Evolutionary conservation across 2,113 vertebrate genomes (phyloP).

Genomic region (Solea solea): DNA sequence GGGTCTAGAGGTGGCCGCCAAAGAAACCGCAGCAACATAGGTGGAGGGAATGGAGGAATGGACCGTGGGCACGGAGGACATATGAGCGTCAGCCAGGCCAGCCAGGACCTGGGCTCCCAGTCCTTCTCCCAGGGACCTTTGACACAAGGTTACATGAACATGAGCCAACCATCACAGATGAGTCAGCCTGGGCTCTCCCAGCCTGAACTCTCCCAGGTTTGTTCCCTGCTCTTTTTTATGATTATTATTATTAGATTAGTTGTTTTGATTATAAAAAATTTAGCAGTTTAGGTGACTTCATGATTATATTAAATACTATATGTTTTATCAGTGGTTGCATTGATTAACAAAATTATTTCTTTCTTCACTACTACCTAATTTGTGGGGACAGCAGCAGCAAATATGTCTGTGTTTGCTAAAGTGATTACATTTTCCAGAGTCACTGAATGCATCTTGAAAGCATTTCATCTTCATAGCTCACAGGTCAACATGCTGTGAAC

Average conservation of each 20-base stretch:
- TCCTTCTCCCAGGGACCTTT: slow-evolving; percentile 96
- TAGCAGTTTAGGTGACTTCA: no score
- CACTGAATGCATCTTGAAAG: no score
- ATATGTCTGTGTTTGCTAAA: no score
- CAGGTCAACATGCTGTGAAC: no score
- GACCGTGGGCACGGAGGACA: slow-evolving; percentile 87
- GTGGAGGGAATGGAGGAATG: slow-evolving; percentile 85
- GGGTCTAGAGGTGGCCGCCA: slow-evolving; percentile 88
- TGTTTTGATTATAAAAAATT: no score
- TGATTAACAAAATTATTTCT: no score
- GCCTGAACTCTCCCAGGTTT: slow-evolving; percentile 94
- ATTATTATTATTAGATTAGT: not conserved
- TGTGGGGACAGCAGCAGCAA: no score
- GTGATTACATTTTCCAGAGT: no score
- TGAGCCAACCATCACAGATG: slow-evolving; percentile 99
- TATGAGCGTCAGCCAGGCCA: slow-evolving; percentile 89
- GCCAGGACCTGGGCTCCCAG: slow-evolving; percentile 94
- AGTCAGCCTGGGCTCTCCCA: slow-evolving; percentile 97
- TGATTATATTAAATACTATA: no score
- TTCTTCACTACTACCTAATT: no score
- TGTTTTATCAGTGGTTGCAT: no score
- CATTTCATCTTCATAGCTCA: no score
- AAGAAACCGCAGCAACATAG: slow-evolving; percentile 88
- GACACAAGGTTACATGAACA: slow-evolving; percentile 96
- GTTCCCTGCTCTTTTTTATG: slow-evolving; percentile 7